These are phyloP conservation scores for Diplolepis rosae DNA, from an alignment of 2,888 invertebrate genomes.

Conservation along the genomic window DNA sequence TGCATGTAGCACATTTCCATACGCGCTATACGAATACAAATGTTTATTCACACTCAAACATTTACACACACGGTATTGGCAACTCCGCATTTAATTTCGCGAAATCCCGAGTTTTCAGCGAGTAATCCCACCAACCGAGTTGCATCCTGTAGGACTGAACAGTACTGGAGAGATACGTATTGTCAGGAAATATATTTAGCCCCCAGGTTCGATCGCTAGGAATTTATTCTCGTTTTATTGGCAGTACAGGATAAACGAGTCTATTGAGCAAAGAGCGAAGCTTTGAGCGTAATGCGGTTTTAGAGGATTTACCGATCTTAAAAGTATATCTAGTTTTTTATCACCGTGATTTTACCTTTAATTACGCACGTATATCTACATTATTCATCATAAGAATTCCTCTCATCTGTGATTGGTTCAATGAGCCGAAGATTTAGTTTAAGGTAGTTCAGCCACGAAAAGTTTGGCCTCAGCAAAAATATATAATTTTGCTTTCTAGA, in stretches of 20 bases:
- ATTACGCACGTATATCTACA: neutral
- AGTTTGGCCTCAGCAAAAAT: too few relatives aligned
- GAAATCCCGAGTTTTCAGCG: conserved; percentile 41
- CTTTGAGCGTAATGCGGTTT: neutral
- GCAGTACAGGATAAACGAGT: conserved; percentile 64
- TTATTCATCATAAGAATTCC: neutral
- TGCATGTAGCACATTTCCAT: neutral
- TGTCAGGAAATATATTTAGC: conserved; percentile 56
- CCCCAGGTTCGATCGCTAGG: conserved; percentile 48
- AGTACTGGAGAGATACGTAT: conserved; percentile 34
- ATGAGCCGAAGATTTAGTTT: too few relatives aligned
- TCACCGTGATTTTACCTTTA: neutral
- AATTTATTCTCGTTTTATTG: conserved; percentile 69
- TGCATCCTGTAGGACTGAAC: conserved; percentile 3
- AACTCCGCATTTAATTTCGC: conserved; percentile 38
- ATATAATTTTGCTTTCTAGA: too few relatives aligned
- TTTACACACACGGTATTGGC: neutral
- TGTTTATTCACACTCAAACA: neutral
- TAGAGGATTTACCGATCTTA: conserved; percentile 1
- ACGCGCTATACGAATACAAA: conserved; percentile 9
- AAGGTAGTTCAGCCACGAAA: too few relatives aligned
- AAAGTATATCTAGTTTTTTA: neutral
- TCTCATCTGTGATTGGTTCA: neutral
- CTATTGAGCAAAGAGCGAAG: conserved; percentile 44
- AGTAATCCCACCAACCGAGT: conserved; percentile 32